Percentiles rank a stretch among this genome's conserved stretches.
These are phyloP conservation scores for Aphelenchoides besseyi DNA, from an alignment of 1,140 invertebrate genomes.

Conservation along the genomic window DNA sequence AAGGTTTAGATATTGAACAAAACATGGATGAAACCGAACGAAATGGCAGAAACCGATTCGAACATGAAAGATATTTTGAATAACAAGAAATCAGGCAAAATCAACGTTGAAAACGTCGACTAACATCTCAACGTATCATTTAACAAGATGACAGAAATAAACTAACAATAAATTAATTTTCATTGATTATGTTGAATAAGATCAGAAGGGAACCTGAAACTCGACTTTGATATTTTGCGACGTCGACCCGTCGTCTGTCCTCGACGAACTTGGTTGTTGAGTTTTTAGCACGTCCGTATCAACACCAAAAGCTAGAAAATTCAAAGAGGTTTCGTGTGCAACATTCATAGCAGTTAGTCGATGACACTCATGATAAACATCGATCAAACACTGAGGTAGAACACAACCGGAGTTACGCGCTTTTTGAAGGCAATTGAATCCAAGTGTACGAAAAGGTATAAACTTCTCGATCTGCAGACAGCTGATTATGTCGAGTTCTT, in stretches of 20 bases:
- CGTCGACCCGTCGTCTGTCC: neutral
- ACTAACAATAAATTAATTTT: neutral
- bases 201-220: constrained; percentile 11
- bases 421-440: constrained; percentile 7
- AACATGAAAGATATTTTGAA: too few relatives aligned
- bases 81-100: too few relatives aligned
- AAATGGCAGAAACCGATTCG: too few relatives aligned
- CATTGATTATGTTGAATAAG: constrained; percentile 8
- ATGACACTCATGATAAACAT: constrained; percentile 9
- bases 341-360: neutral
- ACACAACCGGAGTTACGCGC: neutral
- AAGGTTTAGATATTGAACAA: too few relatives aligned
- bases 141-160: neutral
- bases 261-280: neutral
- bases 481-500: too few relatives aligned
- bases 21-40: too few relatives aligned
- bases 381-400: neutral
- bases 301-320: neutral
- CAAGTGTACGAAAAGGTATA: constrained; percentile 9
- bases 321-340: neutral
- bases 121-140: too few relatives aligned
- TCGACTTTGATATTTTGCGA: constrained; percentile 18
- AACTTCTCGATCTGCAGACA: constrained; percentile 19
- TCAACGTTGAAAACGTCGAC: too few relatives aligned
- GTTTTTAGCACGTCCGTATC: neutral